These are phyloP conservation scores for Ptychadena robeensis DNA, from an alignment of 2,797 vertebrate species.

Conservation along the genomic window DNA sequence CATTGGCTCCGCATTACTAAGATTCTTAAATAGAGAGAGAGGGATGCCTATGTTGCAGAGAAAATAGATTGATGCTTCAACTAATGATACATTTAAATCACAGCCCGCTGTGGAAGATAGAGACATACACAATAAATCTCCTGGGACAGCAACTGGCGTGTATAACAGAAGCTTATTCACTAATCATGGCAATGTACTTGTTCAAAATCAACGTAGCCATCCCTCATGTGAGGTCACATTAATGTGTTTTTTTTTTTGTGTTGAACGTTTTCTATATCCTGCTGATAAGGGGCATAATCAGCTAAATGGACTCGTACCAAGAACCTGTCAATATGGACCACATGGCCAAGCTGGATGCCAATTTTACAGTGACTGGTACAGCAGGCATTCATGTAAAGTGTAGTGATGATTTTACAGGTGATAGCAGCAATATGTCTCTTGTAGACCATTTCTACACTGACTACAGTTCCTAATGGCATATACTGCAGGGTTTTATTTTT, in stretches of 20 bases:
- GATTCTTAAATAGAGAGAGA: not conserved
- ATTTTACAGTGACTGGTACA: not conserved
- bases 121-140: conserved; percentile 15
- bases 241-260: not conserved
- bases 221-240: not conserved
- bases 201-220: not conserved
- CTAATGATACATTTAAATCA: conserved; percentile 15
- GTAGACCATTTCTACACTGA: not conserved
- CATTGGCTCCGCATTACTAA: not conserved
- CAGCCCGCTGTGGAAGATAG: conserved; percentile 2
- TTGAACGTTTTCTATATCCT: not conserved
- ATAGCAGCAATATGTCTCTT: not conserved
- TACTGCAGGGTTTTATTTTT: not conserved
- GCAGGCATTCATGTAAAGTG: not conserved
- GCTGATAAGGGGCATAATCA: not conserved
- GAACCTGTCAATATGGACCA: conserved; percentile 12
- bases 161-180: not conserved
- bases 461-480: not conserved
- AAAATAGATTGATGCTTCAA: not conserved
- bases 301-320: not conserved
- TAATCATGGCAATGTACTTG: not conserved
- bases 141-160: not conserved
- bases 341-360: conserved; percentile 2
- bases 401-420: not conserved
- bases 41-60: not conserved